A percentile compares a stretch with the other conserved stretches of the same genome.
Conservation (phyloP, 1,140 invertebrate species). For the Hylyphantes graminicola region DNA sequence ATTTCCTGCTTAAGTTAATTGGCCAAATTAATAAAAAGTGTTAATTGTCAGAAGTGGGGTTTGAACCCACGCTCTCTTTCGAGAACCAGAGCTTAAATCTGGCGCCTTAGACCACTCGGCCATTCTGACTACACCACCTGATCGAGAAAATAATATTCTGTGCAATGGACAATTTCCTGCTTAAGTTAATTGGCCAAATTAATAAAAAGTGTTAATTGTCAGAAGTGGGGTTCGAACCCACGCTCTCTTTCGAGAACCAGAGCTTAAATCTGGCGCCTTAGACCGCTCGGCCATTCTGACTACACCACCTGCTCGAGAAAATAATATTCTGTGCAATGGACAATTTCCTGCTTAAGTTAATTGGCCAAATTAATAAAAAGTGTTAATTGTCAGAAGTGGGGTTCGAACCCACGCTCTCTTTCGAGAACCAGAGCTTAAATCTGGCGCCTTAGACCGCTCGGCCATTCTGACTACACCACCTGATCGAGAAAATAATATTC, state of each 20-base stretch:
- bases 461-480: constrained; percentile 60
- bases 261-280: constrained; percentile 65
- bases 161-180: too few species aligned
- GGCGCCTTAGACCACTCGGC: constrained; percentile 62
- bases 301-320: too few species aligned
- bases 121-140: constrained; percentile 60
- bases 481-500: too few species aligned
- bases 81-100: constrained; percentile 76
- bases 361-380: too few species aligned
- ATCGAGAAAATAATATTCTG: too few species aligned
- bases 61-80: constrained; percentile 86
- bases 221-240: constrained; percentile 89
- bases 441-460: constrained; percentile 62
- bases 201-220: too few species aligned
- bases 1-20: too few species aligned
- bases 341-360: too few species aligned
- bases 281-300: constrained; percentile 62
- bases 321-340: too few species aligned
- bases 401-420: constrained; percentile 88
- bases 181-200: too few species aligned
- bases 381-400: constrained; percentile 86
- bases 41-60: constrained; percentile 86
- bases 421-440: constrained; percentile 77
- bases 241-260: constrained; percentile 85
- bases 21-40: too few species aligned